phyloP scores from a whole-genome alignment of 2,888 invertebrate genomes.

The Hetaerina titia region DNA sequence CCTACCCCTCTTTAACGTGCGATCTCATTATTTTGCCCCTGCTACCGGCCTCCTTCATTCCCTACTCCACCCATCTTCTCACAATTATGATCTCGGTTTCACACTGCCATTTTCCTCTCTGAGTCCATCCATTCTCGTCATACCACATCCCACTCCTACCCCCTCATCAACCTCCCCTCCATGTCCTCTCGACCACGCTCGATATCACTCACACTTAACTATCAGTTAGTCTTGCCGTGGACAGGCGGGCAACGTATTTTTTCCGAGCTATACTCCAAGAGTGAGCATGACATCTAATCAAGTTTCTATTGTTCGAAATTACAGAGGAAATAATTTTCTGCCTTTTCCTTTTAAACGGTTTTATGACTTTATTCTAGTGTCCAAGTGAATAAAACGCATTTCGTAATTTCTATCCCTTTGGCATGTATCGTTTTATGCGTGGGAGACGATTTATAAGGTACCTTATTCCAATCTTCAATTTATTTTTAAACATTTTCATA shows the following conservation, averaged over 20 bases:
- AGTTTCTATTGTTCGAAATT: neutral
- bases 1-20: neutral
- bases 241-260: neutral
- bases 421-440: no score
- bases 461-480: no score
- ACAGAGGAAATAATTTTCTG: no score
- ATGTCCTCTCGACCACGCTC: neutral
- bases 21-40: conserved; percentile 28
- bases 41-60: neutral
- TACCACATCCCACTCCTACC: neutral
- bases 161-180: neutral
- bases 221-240: neutral
- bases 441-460: no score
- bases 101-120: neutral
- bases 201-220: neutral
- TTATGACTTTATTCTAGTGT: no score
- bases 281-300: neutral
- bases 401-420: no score
- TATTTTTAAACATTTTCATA: no score
- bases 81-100: neutral
- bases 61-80: neutral
- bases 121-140: neutral
- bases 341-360: no score
- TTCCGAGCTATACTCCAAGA: neutral
- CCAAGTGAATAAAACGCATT: no score